phyloP scores from a whole-genome alignment of 1,140 invertebrate species.

The Drosophila arawakana region DNA sequence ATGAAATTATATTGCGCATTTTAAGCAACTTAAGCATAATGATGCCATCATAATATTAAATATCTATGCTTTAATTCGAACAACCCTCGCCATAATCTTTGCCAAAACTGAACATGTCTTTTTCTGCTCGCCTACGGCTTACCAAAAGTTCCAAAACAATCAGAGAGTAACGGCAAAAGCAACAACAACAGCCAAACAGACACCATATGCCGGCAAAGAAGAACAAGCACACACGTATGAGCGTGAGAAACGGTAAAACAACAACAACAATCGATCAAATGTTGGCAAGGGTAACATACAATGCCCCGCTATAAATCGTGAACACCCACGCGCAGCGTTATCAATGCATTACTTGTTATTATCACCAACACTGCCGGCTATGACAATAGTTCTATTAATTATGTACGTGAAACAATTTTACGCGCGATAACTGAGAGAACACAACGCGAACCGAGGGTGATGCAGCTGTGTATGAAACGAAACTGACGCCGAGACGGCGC shows the following conservation, averaged over 20 bases:
- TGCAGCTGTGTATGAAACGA: constrained; percentile 36
- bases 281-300: background rate
- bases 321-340: constrained; percentile 31
- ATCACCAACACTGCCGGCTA: constrained; percentile 37
- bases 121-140: constrained; percentile 4
- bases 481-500: constrained; percentile 48
- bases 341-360: constrained; percentile 41
- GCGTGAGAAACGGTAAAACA: constrained; percentile 3
- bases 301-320: background rate
- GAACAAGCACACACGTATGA: constrained; percentile 22
- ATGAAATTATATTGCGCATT: constrained; percentile 38
- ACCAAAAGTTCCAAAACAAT: constrained; percentile 1
- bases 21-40: constrained; percentile 32
- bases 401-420: constrained; percentile 27
- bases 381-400: constrained; percentile 18
- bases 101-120: background rate
- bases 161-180: background rate
- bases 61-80: constrained; percentile 26
- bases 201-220: constrained; percentile 53
- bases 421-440: constrained; percentile 34
- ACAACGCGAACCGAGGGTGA: constrained; percentile 14
- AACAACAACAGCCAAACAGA: constrained; percentile 25
- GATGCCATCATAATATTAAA: constrained; percentile 39
- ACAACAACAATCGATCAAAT: constrained; percentile 3
- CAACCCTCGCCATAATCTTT: background rate